phyloP scores from a whole-genome alignment of 2,113 vertebrate genomes.

The Formicarius rufipectus region DNA sequence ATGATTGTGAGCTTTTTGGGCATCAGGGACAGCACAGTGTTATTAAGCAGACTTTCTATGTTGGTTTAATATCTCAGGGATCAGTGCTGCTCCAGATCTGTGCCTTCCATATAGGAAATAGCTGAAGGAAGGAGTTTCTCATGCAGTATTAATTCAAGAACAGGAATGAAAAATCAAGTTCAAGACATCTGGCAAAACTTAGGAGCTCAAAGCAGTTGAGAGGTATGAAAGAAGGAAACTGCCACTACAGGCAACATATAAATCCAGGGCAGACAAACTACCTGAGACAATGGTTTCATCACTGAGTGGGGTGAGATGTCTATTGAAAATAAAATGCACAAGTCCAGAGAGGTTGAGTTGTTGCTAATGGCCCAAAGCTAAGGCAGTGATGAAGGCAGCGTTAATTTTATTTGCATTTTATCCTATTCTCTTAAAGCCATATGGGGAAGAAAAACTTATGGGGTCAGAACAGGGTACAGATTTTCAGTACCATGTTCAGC shows the following conservation, averaged over 20 bases:
- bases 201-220: not conserved
- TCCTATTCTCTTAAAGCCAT: not conserved
- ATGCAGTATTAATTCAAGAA: not conserved
- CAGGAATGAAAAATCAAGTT: not conserved
- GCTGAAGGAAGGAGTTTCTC: not conserved
- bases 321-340: not conserved
- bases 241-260: not conserved
- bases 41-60: not conserved
- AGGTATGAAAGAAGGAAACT: not conserved
- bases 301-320: not conserved
- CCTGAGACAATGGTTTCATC: not conserved
- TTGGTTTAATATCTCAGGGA: fast-evolving
- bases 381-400: not conserved
- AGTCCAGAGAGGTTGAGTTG: not conserved
- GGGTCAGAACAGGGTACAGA: not conserved
- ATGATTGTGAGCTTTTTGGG: fast-evolving
- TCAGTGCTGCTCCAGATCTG: not conserved
- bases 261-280: not conserved
- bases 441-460: not conserved
- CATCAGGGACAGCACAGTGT: not conserved
- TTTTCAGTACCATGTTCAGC: not conserved
- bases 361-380: not conserved
- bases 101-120: not conserved
- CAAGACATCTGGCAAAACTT: not conserved
- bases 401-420: not conserved